These are phyloP conservation scores for Neoitamus cyanurus DNA, from an alignment of 2,888 invertebrate genomes.

Conservation along the genomic window DNA sequence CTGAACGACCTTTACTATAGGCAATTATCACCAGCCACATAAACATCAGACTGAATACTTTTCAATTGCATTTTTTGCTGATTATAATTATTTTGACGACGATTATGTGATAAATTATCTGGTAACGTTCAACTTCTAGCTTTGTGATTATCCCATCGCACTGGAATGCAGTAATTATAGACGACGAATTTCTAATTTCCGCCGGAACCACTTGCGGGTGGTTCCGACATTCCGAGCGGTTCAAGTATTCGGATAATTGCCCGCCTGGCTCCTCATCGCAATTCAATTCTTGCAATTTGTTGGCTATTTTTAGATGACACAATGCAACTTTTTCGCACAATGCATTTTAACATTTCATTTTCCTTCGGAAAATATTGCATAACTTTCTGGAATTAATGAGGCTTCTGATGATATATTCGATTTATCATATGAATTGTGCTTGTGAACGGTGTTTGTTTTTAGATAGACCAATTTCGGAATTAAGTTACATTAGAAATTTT, in stretches of 20 bases:
- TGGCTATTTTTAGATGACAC: not conserved
- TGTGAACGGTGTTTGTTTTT: too few species aligned
- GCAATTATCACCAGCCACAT: not conserved
- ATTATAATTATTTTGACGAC: not conserved
- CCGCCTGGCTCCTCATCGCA: not conserved
- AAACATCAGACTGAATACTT: not conserved
- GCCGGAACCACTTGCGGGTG: not conserved
- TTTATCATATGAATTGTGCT: too few species aligned
- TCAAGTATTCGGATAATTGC: constrained; percentile 1
- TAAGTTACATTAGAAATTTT: too few species aligned
- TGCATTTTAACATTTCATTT: not conserved
- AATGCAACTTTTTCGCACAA: not conserved
- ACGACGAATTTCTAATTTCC: constrained; percentile 18
- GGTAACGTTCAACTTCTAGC: not conserved
- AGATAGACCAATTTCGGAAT: too few species aligned
- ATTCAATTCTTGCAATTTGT: not conserved
- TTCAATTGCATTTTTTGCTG: not conserved
- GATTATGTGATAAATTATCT: not conserved
- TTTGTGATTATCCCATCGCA: not conserved
- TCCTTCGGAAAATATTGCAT: not conserved
- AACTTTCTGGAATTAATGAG: not conserved
- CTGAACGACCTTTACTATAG: not conserved
- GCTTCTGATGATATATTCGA: not conserved
- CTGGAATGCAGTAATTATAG: constrained; percentile 10
- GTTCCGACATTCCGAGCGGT: not conserved